phyloP scores from a whole-genome alignment of 2,888 invertebrate genomes.

The Tiliacea aurago region DNA sequence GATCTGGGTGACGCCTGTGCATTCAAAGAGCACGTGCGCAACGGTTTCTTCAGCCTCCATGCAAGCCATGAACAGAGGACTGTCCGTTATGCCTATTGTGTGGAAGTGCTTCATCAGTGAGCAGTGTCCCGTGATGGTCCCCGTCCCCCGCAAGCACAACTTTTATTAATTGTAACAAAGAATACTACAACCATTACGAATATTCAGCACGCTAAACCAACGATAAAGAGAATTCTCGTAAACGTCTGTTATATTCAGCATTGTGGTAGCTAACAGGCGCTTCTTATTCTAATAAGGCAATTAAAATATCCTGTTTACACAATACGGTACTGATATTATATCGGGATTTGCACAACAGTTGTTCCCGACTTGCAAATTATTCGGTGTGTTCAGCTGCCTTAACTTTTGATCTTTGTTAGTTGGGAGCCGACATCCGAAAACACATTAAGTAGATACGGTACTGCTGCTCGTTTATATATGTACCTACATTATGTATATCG shows the following conservation, averaged over 20 bases:
- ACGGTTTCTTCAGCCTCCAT: no score
- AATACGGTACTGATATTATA: conserved; percentile 50
- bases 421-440: conserved; percentile 17
- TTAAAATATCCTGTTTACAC: conserved; percentile 56
- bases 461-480: not conserved
- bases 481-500: not conserved
- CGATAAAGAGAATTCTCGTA: conserved; percentile 33
- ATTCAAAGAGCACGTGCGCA: no score
- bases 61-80: no score
- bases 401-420: conserved; percentile 29
- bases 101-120: no score
- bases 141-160: no score
- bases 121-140: no score
- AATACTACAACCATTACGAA: conserved; percentile 18
- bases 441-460: not conserved
- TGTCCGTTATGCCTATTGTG: no score
- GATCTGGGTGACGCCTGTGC: no score
- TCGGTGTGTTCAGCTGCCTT: conserved; percentile 25
- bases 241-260: conserved; percentile 29
- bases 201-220: conserved; percentile 22
- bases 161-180: conserved; percentile 15
- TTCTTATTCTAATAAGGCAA: conserved; percentile 64
- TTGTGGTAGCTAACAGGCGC: conserved; percentile 34
- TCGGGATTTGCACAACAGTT: conserved; percentile 54
- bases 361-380: conserved; percentile 45